Base-by-base conservation (phyloP, 2,797 vertebrate species). In the Ptychadena robeensis region DNA sequence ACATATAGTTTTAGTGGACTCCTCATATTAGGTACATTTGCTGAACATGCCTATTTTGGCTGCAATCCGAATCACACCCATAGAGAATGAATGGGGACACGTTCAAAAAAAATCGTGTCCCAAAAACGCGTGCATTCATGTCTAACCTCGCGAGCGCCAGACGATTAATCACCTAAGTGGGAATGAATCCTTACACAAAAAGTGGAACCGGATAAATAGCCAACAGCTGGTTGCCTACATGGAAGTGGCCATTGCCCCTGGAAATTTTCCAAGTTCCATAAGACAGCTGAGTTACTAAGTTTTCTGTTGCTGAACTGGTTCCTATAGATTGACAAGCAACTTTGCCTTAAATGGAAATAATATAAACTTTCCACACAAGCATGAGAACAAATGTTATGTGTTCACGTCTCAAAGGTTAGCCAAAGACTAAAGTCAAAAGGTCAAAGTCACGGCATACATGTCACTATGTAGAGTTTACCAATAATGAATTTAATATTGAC, bases 271-370 rank as follows among this genome's bases (percentile, higher is more conserved):
- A 44, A 38, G 9, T 1, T 10, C 25, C 2, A 73, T 38, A 7
- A 6, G 10, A 25, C 61, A 65, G 73, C 73, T 40, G 61, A 44
- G 61, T 6, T 65, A 64, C 30, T 40, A 14, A 10, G 30, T 38
- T 74, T 38, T 22, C 73, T 15, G 40, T 34, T 61, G 72, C 22
- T 63, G 28, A 37, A 74, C 53, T 25, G 48, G 53, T 74, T 73
- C 22, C 30, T 35, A 37, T 37, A 34, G 11, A 5, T 34, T 8
- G 22, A 57, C 30, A 11, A n/a, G 3, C 28, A 53, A 5, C 30
- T 22, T 53, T 22, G 30, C 69, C 22, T 48, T 32, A 73, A 12
- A 73, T 57, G 70, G 70, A 73, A 57, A 73, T 48, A 35, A 40
- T 44, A 53, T 22, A 53, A 18, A 53, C 18, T n/a, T n/a, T 7